Evolutionary conservation across 2,113 vertebrate genomes (phyloP).

Genomic region (Osmerus mordax): DNA sequence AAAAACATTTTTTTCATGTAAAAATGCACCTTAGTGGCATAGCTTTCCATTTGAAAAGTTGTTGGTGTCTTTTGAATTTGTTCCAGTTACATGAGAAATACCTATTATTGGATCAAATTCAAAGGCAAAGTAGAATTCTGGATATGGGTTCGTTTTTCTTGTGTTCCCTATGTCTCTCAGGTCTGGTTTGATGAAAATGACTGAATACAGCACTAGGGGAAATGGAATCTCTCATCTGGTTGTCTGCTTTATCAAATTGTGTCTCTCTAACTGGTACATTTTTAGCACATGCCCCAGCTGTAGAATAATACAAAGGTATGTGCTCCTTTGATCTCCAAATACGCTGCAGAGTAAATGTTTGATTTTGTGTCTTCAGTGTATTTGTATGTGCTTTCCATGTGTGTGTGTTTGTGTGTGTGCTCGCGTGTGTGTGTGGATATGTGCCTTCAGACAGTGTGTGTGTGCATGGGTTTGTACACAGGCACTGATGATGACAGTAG

Average conservation of each 20-base stretch:
- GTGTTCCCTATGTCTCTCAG: too few species aligned
- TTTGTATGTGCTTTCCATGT: neutral
- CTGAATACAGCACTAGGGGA: too few species aligned
- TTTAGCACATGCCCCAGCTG: slow-evolving; percentile 51
- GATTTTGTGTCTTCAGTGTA: slow-evolving; percentile 33
- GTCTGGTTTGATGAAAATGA: too few species aligned
- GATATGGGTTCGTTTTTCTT: too few species aligned
- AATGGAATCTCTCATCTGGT: neutral
- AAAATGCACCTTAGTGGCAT: too few species aligned
- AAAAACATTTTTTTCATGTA: too few species aligned
- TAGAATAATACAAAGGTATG: slow-evolving; percentile 42
- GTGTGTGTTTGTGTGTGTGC: neutral
- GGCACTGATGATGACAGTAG: neutral
- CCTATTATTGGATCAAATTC: too few species aligned
- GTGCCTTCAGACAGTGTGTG: slow-evolving; percentile 2
- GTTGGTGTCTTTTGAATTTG: too few species aligned
- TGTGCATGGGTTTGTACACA: neutral
- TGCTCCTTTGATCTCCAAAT: slow-evolving; percentile 55
- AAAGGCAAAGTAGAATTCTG: too few species aligned
- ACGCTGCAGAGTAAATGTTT: slow-evolving; percentile 54
- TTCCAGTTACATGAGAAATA: too few species aligned
- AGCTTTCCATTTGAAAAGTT: too few species aligned
- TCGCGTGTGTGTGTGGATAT: neutral
- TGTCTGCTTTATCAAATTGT: slow-evolving; percentile 38
- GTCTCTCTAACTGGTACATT: slow-evolving; percentile 50